A percentile compares a stretch with the other conserved stretches of the same genome.
Evolutionary conservation across 2,888 invertebrate species (phyloP).

Genomic region (Hydrotaea cyrtoneurina): DNA sequence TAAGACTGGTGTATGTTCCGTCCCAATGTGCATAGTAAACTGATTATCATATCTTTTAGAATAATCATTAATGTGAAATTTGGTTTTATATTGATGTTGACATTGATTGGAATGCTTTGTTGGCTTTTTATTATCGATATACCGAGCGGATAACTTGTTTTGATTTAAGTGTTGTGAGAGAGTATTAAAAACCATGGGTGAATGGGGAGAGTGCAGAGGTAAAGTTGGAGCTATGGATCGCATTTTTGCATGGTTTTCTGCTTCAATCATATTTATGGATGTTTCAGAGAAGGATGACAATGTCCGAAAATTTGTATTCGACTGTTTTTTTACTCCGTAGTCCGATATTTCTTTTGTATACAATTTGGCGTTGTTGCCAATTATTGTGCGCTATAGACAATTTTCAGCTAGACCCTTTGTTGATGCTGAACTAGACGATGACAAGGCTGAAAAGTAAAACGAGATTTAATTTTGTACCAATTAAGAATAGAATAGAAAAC

Average conservation of each 20-base stretch:
- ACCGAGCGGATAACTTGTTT: constrained; percentile 74
- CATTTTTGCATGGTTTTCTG: constrained; percentile 50
- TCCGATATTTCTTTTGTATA: constrained; percentile 27
- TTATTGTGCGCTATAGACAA: constrained; percentile 79
- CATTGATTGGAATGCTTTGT: neutral
- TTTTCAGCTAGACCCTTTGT: constrained; percentile 78
- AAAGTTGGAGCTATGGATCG: constrained; percentile 72
- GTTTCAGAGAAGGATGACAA: neutral
- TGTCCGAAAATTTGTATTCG: neutral
- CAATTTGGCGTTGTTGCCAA: constrained; percentile 80
- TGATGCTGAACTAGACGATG: constrained; percentile 84
- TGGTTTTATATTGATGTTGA: neutral
- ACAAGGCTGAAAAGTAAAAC: constrained; percentile 75
- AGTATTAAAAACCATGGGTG: constrained; percentile 70
- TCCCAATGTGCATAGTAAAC: constrained; percentile 28
- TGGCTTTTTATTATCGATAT: constrained; percentile 71
- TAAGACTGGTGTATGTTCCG: constrained; percentile 36
- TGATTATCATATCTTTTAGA: constrained; percentile 40
- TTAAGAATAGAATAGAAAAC: neutral
- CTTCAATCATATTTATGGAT: neutral
- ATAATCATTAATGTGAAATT: neutral
- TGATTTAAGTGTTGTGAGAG: constrained; percentile 67
- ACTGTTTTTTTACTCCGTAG: constrained; percentile 1
- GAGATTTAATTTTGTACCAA: no score
- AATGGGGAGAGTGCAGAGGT: constrained; percentile 74